Evolutionary conservation across 2,113 vertebrate genomes (phyloP).

Genomic region (Zingel zingel): DNA sequence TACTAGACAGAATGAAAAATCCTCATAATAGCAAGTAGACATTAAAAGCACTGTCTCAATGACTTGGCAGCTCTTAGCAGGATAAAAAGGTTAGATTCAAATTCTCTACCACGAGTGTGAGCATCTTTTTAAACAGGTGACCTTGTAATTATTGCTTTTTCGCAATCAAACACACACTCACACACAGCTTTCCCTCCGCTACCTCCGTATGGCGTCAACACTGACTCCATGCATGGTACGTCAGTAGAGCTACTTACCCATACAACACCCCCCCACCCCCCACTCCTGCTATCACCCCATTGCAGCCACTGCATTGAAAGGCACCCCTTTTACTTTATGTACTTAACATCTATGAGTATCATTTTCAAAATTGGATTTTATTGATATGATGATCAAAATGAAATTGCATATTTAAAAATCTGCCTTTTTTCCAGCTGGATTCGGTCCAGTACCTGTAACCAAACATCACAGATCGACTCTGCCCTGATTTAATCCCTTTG

Average conservation of each 20-base stretch:
- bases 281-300: background rate
- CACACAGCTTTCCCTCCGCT: conserved; percentile 28
- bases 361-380: background rate
- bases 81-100: background rate
- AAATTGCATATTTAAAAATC: background rate
- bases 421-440: conserved; percentile 1
- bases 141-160: conserved; percentile 49
- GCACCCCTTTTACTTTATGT: background rate
- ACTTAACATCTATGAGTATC: background rate
- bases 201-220: conserved; percentile 54
- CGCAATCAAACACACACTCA: conserved; percentile 1
- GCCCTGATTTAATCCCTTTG: conserved; percentile 4
- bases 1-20: conserved; percentile 2
- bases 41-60: too few relatives aligned
- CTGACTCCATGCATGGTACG: conserved; percentile 49
- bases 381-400: conserved; percentile 6
- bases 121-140: conserved; percentile 41
- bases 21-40: background rate
- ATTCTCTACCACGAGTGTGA: background rate
- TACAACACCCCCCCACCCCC: background rate
- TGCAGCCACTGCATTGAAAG: conserved; percentile 10
- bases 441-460: background rate
- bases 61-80: too few relatives aligned
- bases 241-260: conserved; percentile 30
- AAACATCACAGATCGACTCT: background rate